These are phyloP conservation scores for Ancistrus triradiatus DNA, from an alignment of 2,113 vertebrate genomes.

Conservation along the genomic window DNA sequence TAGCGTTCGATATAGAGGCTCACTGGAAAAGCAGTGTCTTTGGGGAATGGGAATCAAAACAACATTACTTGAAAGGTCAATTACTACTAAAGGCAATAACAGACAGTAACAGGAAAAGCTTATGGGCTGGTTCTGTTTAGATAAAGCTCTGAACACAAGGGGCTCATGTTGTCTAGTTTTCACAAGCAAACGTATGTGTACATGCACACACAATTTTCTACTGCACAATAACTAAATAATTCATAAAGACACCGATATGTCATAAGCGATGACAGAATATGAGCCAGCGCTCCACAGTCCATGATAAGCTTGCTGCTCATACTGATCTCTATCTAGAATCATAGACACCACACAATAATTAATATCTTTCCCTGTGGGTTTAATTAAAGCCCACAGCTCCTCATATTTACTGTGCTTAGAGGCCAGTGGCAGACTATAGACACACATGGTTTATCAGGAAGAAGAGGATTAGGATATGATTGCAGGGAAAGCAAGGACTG, in stretches of 20 bases:
- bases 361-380: constrained; percentile 66
- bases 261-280: neutral
- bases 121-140: constrained; percentile 27
- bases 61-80: constrained; percentile 36
- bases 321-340: constrained; percentile 49
- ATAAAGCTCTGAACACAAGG: neutral
- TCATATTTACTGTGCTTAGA: constrained; percentile 24
- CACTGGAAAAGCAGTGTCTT: neutral
- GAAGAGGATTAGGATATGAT: constrained; percentile 24
- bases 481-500: constrained; percentile 2
- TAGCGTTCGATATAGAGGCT: constrained; percentile 18
- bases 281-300: neutral
- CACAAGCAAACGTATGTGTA: too few relatives aligned
- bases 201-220: too few relatives aligned
- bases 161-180: neutral
- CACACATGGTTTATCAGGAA: constrained; percentile 24
- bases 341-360: constrained; percentile 60
- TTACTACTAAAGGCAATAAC: constrained; percentile 40
- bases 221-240: too few relatives aligned
- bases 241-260: too few relatives aligned
- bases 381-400: constrained; percentile 67
- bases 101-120: neutral
- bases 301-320: constrained; percentile 56
- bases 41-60: constrained; percentile 26
- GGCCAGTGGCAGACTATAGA: constrained; percentile 11